These are phyloP conservation scores for Synodontis membranacea DNA, from an alignment of 2,113 vertebrate species.

Conservation along the genomic window DNA sequence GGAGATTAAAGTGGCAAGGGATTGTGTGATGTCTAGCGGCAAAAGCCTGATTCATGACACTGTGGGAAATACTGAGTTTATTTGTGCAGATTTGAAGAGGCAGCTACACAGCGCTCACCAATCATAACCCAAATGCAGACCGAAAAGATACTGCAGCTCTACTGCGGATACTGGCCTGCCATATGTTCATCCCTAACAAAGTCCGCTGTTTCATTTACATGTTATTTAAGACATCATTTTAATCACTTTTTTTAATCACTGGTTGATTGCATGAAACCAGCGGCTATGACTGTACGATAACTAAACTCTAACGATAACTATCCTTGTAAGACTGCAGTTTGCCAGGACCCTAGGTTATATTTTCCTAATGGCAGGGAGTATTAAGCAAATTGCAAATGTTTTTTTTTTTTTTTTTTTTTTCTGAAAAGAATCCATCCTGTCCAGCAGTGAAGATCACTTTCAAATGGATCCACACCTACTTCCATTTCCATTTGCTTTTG, in stretches of 20 bases:
- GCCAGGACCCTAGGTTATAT: background rate
- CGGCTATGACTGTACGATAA: background rate
- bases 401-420: no score
- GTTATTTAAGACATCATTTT: background rate
- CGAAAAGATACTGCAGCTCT: background rate
- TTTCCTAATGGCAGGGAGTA: background rate
- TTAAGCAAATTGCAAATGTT: background rate
- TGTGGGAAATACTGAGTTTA: background rate
- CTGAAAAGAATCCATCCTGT: background rate
- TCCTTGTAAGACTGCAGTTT: background rate
- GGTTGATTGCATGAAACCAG: background rate
- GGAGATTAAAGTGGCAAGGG: background rate
- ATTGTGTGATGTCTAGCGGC: background rate
- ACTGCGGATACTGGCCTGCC: background rate
- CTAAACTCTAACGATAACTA: background rate
- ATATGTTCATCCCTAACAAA: background rate
- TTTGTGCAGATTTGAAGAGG: background rate
- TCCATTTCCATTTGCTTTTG: background rate
- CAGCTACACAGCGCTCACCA: background rate
- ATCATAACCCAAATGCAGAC: background rate
- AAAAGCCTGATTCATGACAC: background rate
- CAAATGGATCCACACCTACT: background rate
- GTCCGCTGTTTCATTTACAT: background rate
- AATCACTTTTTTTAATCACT: background rate
- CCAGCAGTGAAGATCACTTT: background rate